A percentile compares a stretch with the other conserved stretches of the same genome.
Evolutionary conservation across 2,113 vertebrate species (phyloP).

Genomic region (Taurulus bubalis): DNA sequence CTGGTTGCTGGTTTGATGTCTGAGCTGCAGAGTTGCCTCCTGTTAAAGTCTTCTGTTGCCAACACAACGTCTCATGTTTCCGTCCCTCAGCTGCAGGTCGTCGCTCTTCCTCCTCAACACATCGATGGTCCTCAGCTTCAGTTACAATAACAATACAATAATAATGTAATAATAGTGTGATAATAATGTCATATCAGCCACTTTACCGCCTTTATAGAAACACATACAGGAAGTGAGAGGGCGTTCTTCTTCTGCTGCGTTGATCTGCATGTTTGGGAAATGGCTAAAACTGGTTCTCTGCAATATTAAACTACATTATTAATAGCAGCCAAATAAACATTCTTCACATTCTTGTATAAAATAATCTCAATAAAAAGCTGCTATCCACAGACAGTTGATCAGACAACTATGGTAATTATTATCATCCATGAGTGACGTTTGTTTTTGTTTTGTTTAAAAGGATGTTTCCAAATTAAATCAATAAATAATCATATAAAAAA

Average conservation of each 20-base stretch:
- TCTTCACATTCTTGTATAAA: too few relatives aligned
- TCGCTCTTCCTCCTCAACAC: background rate
- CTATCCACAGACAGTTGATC: too few relatives aligned
- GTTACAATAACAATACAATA: background rate
- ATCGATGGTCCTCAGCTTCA: slow-evolving; percentile 14
- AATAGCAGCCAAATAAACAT: too few relatives aligned
- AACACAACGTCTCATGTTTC: slow-evolving; percentile 15
- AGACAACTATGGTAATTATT: too few relatives aligned
- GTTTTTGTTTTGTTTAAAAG: too few relatives aligned
- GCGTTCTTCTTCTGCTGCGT: background rate
- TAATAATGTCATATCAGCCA: slow-evolving; percentile 15
- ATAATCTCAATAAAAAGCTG: too few relatives aligned
- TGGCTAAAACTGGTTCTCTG: too few relatives aligned
- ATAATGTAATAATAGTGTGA: background rate
- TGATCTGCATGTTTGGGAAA: background rate
- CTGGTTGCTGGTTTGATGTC: background rate
- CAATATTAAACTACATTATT: too few relatives aligned
- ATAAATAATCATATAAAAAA: too few relatives aligned
- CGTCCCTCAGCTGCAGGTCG: background rate
- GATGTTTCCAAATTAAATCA: too few relatives aligned
- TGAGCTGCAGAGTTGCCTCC: background rate
- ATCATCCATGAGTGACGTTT: too few relatives aligned
- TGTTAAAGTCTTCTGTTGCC: background rate
- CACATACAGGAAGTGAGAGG: background rate
- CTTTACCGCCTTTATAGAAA: slow-evolving; percentile 22